Percentiles rank a stretch among this genome's conserved stretches.
Conservation (phyloP, 2,888 invertebrate species). For the Spisula subtruncata region DNA sequence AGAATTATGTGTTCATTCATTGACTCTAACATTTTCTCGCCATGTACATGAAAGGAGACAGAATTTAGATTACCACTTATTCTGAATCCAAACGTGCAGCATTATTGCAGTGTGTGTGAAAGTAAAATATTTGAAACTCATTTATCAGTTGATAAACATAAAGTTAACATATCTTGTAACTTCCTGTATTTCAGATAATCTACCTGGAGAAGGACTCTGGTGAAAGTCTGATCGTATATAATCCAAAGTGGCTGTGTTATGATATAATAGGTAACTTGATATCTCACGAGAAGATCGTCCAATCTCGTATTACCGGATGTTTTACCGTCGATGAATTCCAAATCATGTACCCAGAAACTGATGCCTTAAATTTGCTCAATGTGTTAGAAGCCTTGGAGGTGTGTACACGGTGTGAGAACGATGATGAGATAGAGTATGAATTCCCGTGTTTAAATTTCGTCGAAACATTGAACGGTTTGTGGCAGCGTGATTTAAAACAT, state of each 20-base stretch:
- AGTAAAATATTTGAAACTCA: no score
- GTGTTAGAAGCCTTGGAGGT: slow-evolving; percentile 91
- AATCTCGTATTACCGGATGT: slow-evolving; percentile 89
- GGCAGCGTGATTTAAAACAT: slow-evolving; percentile 89
- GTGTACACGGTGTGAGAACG: slow-evolving; percentile 92
- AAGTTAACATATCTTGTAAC: background rate
- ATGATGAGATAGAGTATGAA: slow-evolving; percentile 92
- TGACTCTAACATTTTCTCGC: no score
- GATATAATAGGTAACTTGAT: slow-evolving; percentile 91
- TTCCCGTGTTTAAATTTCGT: slow-evolving; percentile 92
- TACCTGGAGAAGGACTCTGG: slow-evolving; percentile 89
- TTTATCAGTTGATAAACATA: no score
- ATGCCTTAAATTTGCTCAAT: slow-evolving; percentile 91
- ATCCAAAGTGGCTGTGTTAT: slow-evolving; percentile 91
- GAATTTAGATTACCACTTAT: no score
- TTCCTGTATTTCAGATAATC: slow-evolving; percentile 88
- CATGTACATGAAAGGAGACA: no score
- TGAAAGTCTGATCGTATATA: slow-evolving; percentile 91
- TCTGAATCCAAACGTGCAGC: no score
- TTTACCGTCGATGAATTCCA: slow-evolving; percentile 93
- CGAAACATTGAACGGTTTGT: slow-evolving; percentile 91
- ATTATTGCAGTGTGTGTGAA: no score
- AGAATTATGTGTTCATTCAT: no score
- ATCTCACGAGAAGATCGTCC: slow-evolving; percentile 87
- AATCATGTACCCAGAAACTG: slow-evolving; percentile 91